A percentile compares a stretch with the other conserved stretches of the same genome.
Conservation (phyloP, 1,140 invertebrate genomes). For the Spodoptera frugiperda region DNA sequence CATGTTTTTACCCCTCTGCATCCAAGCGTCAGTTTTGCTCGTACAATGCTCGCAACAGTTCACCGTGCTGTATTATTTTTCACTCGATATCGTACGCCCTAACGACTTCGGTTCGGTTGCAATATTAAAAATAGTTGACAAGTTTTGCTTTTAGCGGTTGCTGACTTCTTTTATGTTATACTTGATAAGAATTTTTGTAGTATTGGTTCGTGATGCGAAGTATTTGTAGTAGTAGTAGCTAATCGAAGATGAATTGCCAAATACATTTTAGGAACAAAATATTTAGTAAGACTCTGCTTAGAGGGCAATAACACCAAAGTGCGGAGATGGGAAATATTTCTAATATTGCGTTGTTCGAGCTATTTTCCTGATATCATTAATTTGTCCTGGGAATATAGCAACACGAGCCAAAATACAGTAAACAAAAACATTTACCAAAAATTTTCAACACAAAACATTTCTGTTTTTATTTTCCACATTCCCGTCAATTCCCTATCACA, state of each 20-base stretch:
- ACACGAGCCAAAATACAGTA: background rate
- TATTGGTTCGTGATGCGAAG: background rate
- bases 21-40: background rate
- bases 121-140: slow-evolving; percentile 51
- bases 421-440: background rate
- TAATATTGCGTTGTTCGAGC: no score
- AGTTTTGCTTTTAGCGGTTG: slow-evolving; percentile 40
- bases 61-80: slow-evolving; percentile 46
- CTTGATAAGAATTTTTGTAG: background rate
- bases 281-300: no score
- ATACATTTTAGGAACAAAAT: no score
- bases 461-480: slow-evolving; percentile 16
- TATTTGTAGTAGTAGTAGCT: slow-evolving; percentile 2
- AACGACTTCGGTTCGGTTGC: slow-evolving; percentile 44
- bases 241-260: background rate
- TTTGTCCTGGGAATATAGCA: background rate
- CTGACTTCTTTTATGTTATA: slow-evolving; percentile 11
- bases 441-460: slow-evolving; percentile 25
- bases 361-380: no score
- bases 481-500: slow-evolving; percentile 43
- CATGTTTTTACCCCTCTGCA: background rate
- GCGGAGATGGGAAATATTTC: no score
- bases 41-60: slow-evolving; percentile 39
- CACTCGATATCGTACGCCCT: slow-evolving; percentile 47
- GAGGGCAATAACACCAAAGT: no score